These are phyloP conservation scores for Andrena bicolor DNA, from an alignment of 2,888 invertebrate genomes.

Conservation along the genomic window DNA sequence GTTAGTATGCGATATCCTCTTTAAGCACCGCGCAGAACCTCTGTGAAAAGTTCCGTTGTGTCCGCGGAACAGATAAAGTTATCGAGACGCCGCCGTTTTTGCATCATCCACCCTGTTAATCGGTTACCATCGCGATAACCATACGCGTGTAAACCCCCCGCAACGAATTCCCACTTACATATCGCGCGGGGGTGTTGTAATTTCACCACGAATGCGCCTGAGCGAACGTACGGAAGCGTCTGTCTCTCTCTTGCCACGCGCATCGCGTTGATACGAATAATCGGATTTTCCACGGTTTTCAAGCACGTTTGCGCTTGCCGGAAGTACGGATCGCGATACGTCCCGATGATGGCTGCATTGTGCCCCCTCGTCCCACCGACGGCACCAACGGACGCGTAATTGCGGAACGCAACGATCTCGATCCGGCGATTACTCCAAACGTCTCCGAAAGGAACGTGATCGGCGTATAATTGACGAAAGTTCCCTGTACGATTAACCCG, in stretches of 20 bases:
- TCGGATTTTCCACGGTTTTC: constrained; percentile 70
- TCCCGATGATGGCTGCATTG: constrained; percentile 52
- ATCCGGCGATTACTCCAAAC: neutral
- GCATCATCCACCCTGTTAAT: constrained; percentile 3
- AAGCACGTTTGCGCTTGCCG: constrained; percentile 53
- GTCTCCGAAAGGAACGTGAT: neutral
- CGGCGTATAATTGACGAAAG: neutral
- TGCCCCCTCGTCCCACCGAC: constrained; percentile 34
- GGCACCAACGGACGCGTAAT: constrained; percentile 20
- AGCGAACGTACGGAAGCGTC: neutral
- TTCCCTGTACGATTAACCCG: neutral
- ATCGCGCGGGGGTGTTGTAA: constrained; percentile 60
- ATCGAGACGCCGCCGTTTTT: constrained; percentile 13
- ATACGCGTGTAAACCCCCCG: constrained; percentile 45
- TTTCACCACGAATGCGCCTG: constrained; percentile 57
- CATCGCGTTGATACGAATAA: constrained; percentile 58
- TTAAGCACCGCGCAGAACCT: neutral
- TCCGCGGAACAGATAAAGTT: neutral
- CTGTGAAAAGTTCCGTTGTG: no score
- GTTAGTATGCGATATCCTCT: constrained; percentile 13
- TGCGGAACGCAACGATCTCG: constrained; percentile 18
- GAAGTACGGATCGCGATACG: constrained; percentile 54
- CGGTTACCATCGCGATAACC: constrained; percentile 30
- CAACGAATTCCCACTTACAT: constrained; percentile 50
- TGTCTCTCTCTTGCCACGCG: constrained; percentile 1